Base-by-base conservation (phyloP, 1,140 invertebrate genomes). In the Aphidius gifuensis region DNA sequence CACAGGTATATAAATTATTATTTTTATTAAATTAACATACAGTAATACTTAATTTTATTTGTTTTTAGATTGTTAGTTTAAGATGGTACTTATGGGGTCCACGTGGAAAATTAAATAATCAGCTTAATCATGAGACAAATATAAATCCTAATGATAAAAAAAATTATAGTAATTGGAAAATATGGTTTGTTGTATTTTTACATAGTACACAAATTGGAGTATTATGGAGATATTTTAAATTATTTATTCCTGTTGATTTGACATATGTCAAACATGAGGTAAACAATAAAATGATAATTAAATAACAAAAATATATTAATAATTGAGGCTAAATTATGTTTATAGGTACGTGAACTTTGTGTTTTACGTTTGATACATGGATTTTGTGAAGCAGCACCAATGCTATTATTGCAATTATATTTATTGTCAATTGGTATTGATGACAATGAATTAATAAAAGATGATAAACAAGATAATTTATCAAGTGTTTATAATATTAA, bases 171-270 rank as follows among this genome's bases (percentile, higher is more conserved):
- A 75, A 69, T 60, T 81, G 78, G 78, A 72, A 71, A 3, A 66
- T 81, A 56, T 77, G 75, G 67, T 80, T 85, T 58, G 85, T 88
- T 0, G 77, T 90, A 46, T 69, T 86, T 3, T 77, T 93, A 39
- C 93, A 96, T 77, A 78, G 88, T 1, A 80, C 90, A 3, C 91
- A 92, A 77, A 82, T 92, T 62, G 93, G 93, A 5, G 90, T 96
- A 48, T 80, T 96, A 9, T 95, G 92, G 92, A 80, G 94, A 67
- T 96, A 96, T 74, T 92, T 93, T 64, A 88, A 92, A 64, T 83
- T 96, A 2, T 88, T 96, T 66, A 88, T 93, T 60, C 92, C 93
- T 50, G 89, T 93, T n/a, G 89, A 95, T 75, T 75, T 93, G 49
- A 77, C 88, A 61, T 86, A 87, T 66, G 92, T 94, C 7, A 94